phyloP scores from a whole-genome alignment of 2,113 vertebrate species.

The Dolichallabes microphthalmus region DNA sequence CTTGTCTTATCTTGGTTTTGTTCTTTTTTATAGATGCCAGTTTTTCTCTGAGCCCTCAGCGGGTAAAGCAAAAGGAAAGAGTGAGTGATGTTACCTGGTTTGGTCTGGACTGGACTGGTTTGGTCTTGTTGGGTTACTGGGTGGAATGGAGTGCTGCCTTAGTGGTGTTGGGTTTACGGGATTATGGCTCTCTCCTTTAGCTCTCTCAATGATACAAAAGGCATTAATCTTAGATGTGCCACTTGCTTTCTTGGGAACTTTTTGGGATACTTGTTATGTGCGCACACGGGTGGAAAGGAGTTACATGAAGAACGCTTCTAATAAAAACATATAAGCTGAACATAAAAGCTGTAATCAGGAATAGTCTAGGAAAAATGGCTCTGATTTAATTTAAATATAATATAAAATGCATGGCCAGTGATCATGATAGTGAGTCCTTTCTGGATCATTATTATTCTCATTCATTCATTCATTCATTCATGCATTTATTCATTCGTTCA shows the following conservation, averaged over 20 bases:
- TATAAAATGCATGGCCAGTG: neutral
- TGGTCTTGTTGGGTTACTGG: neutral
- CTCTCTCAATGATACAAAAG: neutral
- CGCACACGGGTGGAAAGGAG: neutral
- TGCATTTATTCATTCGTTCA: neutral
- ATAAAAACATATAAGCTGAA: neutral
- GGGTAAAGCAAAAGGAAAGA: constrained; percentile 67
- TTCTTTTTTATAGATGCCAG: constrained; percentile 69
- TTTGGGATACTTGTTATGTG: neutral
- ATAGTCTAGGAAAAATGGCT: neutral
- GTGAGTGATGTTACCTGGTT: constrained; percentile 68
- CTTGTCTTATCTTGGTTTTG: constrained; percentile 55
- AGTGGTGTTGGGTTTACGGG: constrained; percentile 16
- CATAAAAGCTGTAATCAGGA: neutral
- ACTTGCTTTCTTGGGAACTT: neutral
- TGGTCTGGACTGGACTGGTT: neutral
- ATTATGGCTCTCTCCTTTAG: constrained; percentile 4
- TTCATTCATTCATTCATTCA: too few species aligned
- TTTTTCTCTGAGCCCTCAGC: constrained; percentile 55
- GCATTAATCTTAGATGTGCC: neutral
- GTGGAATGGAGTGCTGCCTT: neutral
- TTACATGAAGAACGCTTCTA: neutral
- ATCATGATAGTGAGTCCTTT: neutral
- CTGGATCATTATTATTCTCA: neutral
- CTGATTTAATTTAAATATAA: neutral